Evolutionary conservation across 2,797 vertebrate species (phyloP).

Genomic region (Salarias fasciatus): DNA sequence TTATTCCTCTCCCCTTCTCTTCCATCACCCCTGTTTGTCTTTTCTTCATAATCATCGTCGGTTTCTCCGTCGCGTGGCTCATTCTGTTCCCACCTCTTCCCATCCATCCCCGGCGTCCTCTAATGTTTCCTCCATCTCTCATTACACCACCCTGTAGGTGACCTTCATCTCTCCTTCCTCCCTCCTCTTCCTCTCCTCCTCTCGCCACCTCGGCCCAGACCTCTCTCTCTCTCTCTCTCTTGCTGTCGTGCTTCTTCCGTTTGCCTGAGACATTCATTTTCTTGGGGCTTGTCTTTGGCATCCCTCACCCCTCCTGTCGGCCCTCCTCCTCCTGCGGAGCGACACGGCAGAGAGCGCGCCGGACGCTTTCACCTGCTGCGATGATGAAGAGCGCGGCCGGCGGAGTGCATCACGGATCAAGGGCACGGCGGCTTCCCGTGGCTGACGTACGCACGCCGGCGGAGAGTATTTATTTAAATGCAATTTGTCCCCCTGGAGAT

Average conservation of each 20-base stretch:
- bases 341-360: neutral
- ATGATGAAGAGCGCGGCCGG: slow-evolving; percentile 5
- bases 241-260: slow-evolving; percentile 5
- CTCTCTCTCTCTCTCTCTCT: slow-evolving; percentile 8
- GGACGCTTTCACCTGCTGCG: slow-evolving; percentile 8
- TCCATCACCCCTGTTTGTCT: slow-evolving; percentile 25
- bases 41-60: slow-evolving; percentile 7
- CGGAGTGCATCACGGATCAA: slow-evolving; percentile 9
- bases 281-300: too few species aligned
- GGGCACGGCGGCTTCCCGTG: neutral
- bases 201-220: slow-evolving; percentile 2
- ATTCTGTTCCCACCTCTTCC: neutral
- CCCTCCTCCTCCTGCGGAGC: neutral
- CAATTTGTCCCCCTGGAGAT: slow-evolving; percentile 1
- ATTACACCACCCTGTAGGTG: slow-evolving; percentile 35
- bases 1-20: slow-evolving; percentile 34
- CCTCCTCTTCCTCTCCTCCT: slow-evolving; percentile 18
- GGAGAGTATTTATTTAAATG: slow-evolving; percentile 12
- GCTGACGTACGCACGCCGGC: neutral
- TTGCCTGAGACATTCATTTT: slow-evolving; percentile 9
- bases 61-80: slow-evolving; percentile 17
- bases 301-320: neutral
- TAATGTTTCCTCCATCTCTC: slow-evolving; percentile 29
- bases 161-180: slow-evolving; percentile 46
- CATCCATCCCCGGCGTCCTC: slow-evolving; percentile 8